Evolutionary conservation across 2,888 invertebrate species (phyloP).

Genomic region (Papilio protenor): DNA sequence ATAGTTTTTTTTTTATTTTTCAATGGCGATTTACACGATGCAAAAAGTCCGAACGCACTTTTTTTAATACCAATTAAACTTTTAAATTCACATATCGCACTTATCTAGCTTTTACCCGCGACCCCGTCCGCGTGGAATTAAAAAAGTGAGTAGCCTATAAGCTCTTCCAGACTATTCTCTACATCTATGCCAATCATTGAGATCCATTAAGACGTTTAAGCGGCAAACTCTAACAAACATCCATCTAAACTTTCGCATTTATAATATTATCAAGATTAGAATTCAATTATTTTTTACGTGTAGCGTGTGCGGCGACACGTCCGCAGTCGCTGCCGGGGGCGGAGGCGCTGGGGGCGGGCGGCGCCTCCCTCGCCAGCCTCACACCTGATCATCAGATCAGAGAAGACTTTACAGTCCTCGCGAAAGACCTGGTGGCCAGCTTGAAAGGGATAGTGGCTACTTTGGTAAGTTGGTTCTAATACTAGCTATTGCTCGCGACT

Average conservation of each 20-base stretch:
- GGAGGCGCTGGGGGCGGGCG: conserved; percentile 70
- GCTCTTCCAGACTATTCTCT: no score
- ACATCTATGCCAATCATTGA: no score
- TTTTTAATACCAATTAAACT: background rate
- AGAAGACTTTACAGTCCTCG: conserved; percentile 88
- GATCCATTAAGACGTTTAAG: no score
- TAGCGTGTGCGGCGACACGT: conserved; percentile 80
- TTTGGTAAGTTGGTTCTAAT: conserved; percentile 58
- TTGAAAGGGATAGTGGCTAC: conserved; percentile 85
- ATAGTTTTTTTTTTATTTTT: no score
- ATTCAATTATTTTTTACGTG: conserved; percentile 38
- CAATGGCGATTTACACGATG: background rate
- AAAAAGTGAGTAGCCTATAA: no score
- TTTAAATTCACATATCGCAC: background rate
- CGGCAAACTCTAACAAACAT: no score
- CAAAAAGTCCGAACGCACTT: background rate
- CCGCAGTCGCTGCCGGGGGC: conserved; percentile 85
- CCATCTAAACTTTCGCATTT: no score
- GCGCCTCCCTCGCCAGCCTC: conserved; percentile 72
- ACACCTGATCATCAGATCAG: conserved; percentile 82
- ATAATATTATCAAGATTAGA: background rate
- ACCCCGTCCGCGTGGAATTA: no score
- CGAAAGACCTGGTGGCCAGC: conserved; percentile 87
- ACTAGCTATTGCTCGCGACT: no score
- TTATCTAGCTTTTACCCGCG: no score